Evolutionary conservation across 2,113 vertebrate species (phyloP).

Genomic region (Tachuris rubrigastra): DNA sequence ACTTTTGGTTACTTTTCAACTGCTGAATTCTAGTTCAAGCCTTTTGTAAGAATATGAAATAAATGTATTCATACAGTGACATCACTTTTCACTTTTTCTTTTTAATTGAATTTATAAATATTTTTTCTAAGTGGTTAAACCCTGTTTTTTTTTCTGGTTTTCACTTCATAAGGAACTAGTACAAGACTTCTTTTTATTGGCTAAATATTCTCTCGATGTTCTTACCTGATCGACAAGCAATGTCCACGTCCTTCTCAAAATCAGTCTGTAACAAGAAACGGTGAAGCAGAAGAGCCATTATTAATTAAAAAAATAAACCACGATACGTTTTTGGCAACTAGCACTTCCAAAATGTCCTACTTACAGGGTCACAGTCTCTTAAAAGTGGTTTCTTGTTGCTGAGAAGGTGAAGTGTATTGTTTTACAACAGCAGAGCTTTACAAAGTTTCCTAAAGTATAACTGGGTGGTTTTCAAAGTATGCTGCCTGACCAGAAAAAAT

Average conservation of each 20-base stretch:
- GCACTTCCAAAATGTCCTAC: slow-evolving; percentile 19
- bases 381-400: slow-evolving; percentile 50
- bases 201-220: not conserved
- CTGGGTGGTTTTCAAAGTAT: slow-evolving; percentile 47
- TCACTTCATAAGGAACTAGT: not conserved
- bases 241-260: slow-evolving; percentile 99
- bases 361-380: slow-evolving; percentile 43
- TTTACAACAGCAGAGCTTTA: slow-evolving; percentile 60
- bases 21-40: not conserved
- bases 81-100: not conserved
- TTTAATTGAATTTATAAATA: not conserved
- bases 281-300: slow-evolving; percentile 29
- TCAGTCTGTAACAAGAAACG: slow-evolving; percentile 89
- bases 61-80: not conserved
- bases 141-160: not conserved
- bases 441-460: slow-evolving; percentile 58
- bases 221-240: slow-evolving; percentile 99
- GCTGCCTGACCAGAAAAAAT: slow-evolving; percentile 53
- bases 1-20: not conserved
- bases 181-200: not conserved
- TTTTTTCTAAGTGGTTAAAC: not conserved
- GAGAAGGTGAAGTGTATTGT: slow-evolving; percentile 35
- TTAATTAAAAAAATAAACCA: slow-evolving; percentile 29
- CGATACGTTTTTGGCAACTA: not conserved
- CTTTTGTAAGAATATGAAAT: not conserved